Evolutionary conservation across 2,888 invertebrate species (phyloP).

Genomic region (Carabus problematicus): DNA sequence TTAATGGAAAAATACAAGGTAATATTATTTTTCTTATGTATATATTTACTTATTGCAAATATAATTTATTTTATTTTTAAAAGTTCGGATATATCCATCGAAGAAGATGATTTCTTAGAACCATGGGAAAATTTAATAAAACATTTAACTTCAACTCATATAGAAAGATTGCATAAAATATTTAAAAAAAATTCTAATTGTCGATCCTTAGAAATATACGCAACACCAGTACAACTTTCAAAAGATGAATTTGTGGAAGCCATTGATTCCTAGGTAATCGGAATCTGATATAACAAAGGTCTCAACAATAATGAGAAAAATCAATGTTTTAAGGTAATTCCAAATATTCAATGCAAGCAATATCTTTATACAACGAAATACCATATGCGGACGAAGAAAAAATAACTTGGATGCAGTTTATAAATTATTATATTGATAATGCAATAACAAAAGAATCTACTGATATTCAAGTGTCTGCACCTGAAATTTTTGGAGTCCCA

Average conservation of each 20-base stretch:
- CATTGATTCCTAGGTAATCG: conserved; percentile 53
- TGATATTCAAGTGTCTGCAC: conserved; percentile 47
- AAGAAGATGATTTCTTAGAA: conserved; percentile 38
- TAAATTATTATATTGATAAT: conserved; percentile 55
- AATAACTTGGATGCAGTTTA: conserved; percentile 56
- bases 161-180: conserved; percentile 48
- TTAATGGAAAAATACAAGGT: conserved; percentile 23
- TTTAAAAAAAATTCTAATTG: conserved; percentile 47
- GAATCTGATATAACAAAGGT: conserved; percentile 8
- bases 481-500: conserved; percentile 50
- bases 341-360: conserved; percentile 52
- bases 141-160: conserved; percentile 48
- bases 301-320: neutral
- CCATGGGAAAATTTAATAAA: conserved; percentile 50
- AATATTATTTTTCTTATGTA: conserved; percentile 22
- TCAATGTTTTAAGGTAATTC: conserved; percentile 51
- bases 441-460: conserved; percentile 46
- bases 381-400: conserved; percentile 48
- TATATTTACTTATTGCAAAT: neutral
- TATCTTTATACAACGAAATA: conserved; percentile 54
- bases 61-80: conserved; percentile 32
- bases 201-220: conserved; percentile 36
- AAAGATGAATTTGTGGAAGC: conserved; percentile 55
- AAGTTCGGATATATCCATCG: conserved; percentile 13
- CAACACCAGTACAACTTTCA: conserved; percentile 45